Percentiles rank a stretch among this genome's conserved stretches.
Evolutionary conservation across 2,113 vertebrate genomes (phyloP).

Genomic region (Montifringilla adamsi): DNA sequence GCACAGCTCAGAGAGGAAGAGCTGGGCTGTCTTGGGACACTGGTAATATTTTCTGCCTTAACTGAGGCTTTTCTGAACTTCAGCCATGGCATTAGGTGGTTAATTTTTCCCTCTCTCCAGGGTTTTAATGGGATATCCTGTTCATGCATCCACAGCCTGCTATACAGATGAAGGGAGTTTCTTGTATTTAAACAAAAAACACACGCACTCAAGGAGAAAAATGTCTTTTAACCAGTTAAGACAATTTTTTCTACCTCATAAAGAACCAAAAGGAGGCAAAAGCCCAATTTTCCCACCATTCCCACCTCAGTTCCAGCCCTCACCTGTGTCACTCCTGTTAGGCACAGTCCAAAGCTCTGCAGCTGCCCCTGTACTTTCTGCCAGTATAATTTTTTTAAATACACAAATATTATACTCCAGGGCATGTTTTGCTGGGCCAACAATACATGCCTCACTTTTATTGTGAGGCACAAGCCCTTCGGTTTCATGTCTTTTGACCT

Average conservation of each 20-base stretch:
- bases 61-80: background rate
- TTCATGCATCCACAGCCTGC: background rate
- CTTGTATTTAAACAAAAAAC: background rate
- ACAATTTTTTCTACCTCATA: slow-evolving; percentile 35
- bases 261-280: slow-evolving; percentile 35
- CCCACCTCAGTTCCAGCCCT: background rate
- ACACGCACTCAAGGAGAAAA: background rate
- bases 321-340: slow-evolving; percentile 53
- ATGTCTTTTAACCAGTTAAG: background rate
- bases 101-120: background rate
- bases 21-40: accelerated
- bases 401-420: slow-evolving; percentile 64
- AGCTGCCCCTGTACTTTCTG: slow-evolving; percentile 54
- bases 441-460: slow-evolving; percentile 69
- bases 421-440: slow-evolving; percentile 61
- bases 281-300: slow-evolving; percentile 43
- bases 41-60: background rate
- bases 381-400: slow-evolving; percentile 68
- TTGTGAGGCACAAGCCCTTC: slow-evolving; percentile 64
- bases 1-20: background rate
- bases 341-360: background rate
- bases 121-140: slow-evolving; percentile 32
- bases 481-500: slow-evolving; percentile 62
- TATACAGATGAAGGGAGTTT: background rate
- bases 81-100: background rate